These are phyloP conservation scores for Decapterus maruadsi DNA, from an alignment of 2,797 vertebrate genomes.

Conservation along the genomic window DNA sequence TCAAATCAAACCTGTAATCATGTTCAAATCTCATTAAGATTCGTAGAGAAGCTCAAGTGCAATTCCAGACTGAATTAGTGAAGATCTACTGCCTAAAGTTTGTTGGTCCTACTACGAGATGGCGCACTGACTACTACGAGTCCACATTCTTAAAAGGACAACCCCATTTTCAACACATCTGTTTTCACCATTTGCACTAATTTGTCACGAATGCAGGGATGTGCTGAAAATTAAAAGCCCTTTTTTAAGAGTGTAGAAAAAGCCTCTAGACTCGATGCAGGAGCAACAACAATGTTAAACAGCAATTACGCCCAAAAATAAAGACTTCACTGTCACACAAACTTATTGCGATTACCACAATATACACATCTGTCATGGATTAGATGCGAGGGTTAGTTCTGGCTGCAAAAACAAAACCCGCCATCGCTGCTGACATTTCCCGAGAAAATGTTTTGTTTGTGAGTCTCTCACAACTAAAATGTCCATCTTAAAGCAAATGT, in stretches of 20 bases:
- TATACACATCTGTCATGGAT: constrained; percentile 25
- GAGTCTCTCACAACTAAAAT: constrained; percentile 51
- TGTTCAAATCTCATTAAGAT: background rate
- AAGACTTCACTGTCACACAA: constrained; percentile 53
- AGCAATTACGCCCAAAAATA: constrained; percentile 31
- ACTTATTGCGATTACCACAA: constrained; percentile 54
- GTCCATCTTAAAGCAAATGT: constrained; percentile 43
- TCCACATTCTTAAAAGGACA: constrained; percentile 60
- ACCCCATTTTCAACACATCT: constrained; percentile 57
- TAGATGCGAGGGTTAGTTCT: constrained; percentile 63
- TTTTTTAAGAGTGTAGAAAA: constrained; percentile 62
- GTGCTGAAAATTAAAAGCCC: constrained; percentile 50
- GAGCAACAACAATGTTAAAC: constrained; percentile 26
- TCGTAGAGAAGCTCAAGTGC: constrained; percentile 55
- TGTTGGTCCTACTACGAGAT: constrained; percentile 13
- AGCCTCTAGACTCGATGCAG: constrained; percentile 28
- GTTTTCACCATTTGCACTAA: background rate
- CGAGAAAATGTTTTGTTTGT: constrained; percentile 14
- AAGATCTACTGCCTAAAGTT: constrained; percentile 25
- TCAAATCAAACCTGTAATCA: constrained; percentile 1
- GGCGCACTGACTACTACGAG: constrained; percentile 48
- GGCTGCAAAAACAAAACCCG: constrained; percentile 43
- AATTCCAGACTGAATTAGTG: constrained; percentile 74
- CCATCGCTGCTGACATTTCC: constrained; percentile 19
- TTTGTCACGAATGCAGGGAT: background rate